These are phyloP conservation scores for Metacarcinus magister DNA, from an alignment of 2,888 invertebrate genomes.

Conservation along the genomic window DNA sequence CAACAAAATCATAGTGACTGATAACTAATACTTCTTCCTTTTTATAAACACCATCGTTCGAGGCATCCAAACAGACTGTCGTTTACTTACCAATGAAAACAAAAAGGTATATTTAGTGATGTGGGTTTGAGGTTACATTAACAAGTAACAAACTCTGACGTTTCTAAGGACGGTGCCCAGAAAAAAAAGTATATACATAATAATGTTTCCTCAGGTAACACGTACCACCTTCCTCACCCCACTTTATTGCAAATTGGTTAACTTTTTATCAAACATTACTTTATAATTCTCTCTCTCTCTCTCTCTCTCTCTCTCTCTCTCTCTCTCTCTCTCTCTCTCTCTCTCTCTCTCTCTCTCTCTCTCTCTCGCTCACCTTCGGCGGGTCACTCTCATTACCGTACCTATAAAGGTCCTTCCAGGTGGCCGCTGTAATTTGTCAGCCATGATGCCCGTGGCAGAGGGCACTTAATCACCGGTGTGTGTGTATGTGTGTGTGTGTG, in stretches of 20 bases:
- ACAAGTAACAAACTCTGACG: background rate
- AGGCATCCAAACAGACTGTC: background rate
- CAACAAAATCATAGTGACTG: background rate
- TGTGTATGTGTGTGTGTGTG: conserved; percentile 32
- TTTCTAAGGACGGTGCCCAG: background rate
- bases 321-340: background rate
- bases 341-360: conserved; percentile 9
- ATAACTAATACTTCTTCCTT: background rate
- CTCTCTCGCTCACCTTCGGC: background rate
- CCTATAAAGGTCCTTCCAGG: background rate
- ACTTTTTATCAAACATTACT: background rate
- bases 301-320: background rate
- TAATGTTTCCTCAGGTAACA: background rate
- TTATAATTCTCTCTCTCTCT: background rate
- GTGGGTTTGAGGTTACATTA: background rate
- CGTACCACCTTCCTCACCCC: background rate
- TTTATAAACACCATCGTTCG: background rate
- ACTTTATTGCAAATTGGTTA: background rate
- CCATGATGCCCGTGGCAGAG: conserved; percentile 13
- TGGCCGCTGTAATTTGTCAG: conserved; percentile 49
- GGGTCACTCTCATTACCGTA: conserved; percentile 28
- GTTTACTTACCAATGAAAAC: background rate
- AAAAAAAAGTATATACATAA: background rate
- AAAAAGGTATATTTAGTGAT: background rate
- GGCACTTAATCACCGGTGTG: conserved; percentile 37